Evolutionary conservation across 1,140 invertebrate genomes (phyloP), one percentile per base, ranked within the genome.

Genomic region (Helicoverpa armigera): DNA sequence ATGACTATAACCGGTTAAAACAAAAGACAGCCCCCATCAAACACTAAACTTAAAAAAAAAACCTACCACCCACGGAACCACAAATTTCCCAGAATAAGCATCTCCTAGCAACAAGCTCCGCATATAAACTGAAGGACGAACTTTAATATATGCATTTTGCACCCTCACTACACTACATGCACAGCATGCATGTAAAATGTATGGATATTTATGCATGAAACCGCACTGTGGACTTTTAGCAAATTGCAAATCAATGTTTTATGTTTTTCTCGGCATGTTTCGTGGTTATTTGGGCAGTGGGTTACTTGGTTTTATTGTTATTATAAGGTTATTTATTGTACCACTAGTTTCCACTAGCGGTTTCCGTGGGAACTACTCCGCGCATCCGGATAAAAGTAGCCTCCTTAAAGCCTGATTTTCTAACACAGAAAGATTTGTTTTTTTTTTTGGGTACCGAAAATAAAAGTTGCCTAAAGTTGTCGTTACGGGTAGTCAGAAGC

Each of bases 81-180:
- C 12, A 29, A 23, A n/a, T 23, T 23, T 16, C 50, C 2, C 73
- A 61, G 73, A 75, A 75, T 75, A 75, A 23, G 73, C 3, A 56
- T 48, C 14, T 14, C 14, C 9, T 2, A 14, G 63, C 12, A 69
- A 65, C 51, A 69, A 65, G 48, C 51, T 35, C 29, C 14, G 77
- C 63, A 79, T 79, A 79, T 63, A 70, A 79, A 79, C 67, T 75
- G 35, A 60, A 79, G 56, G 77, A 79, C 63, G 13, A 69, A 69
- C 13, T 79, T 79, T 79, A 79, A 79, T 69, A 79, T 79, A 79
- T 79, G 77, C 77, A 79, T 79, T 79, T 67, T 69, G 69, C 69
- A 48, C 54, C 78, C 78, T 16, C 53, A 60, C 63, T 70, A 35
- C 77, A 48, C 73, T 43, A 23, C 18, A 54, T 72, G 31, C 60